Evolutionary conservation across 2,113 vertebrate genomes (phyloP), one percentile per base, ranked within the genome.

Genomic region (Limanda limanda): DNA sequence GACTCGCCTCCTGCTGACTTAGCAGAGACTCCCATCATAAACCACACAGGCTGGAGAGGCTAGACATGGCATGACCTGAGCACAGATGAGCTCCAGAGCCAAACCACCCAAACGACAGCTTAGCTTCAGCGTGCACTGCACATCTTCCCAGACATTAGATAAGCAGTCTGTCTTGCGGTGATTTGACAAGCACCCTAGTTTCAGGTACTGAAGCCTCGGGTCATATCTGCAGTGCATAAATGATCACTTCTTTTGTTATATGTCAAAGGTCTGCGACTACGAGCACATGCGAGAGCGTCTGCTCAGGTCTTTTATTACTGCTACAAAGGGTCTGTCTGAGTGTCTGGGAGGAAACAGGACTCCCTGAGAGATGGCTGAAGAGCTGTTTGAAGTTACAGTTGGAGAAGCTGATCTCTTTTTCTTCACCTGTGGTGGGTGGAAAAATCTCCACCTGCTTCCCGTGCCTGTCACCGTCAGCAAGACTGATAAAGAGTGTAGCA

Each of bases 1-100:
- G 81, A 91, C 91, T 87, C 66, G 91, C 67, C 83, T 87, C 81
- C 78, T 90, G 91, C 93, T 93, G 90, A 95, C 89, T 89, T 74
- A 70, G 90, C 91, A 91, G 76, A 76, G 75, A 71, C 70, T 85
- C 83, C 86, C 88, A 69, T 84, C 90, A 75, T 90, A 90, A 93
- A 93, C 87, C 87, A 86, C 89, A 88, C 81, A 86, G 86, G 76
- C 81, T 78, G 54, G 64, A 72, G 88, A 89, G 89, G 82, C 87
- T 64, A 89, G 91, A 93, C 89, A 48, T 60, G 83, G 85, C 70
- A 69, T 89, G 90, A 92, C 89, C 90, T 71, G 85, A 83, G 76
- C 66, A 23, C 58, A 86, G 86, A 89, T 40, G 56, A 81, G 83
- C 87, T 88, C 73, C 74, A 76, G 76, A 85, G 73, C 77, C 77